Base-by-base conservation (phyloP, 2,888 invertebrate genomes). In the Leptarthrus brevirostris region DNA sequence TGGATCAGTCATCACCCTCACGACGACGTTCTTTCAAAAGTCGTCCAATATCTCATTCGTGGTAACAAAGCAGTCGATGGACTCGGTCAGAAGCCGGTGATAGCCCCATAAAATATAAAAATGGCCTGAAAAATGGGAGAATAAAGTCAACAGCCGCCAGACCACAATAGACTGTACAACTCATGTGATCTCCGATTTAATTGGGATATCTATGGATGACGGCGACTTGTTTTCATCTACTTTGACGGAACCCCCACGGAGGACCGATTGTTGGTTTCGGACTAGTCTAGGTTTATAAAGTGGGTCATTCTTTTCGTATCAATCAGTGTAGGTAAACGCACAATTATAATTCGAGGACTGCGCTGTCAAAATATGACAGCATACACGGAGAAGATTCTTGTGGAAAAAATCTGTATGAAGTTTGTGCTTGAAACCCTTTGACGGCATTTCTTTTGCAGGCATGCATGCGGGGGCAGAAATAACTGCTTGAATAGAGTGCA, bases 1-100 rank as follows among this genome's bases (percentile, higher is more conserved):
- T 36, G 64, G 24, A 18, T 49, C 64, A 64, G 64, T 64, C 64
- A 64, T 64, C 64, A 64, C 64, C 64, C 64, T 64, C 47, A 40
- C 47, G 24, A 44, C 40, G 24, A 44, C 40, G 44, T 64, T 64
- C 44, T 44, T 40, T 40, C 16, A 12, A 40, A 40, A 64, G 14
- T 64, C 64, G 47, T 40, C 24, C 64, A 44, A 64, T 64, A 64
- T 64, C 14, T 64, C 47, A 64, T 12, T 8, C 16, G 44, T 8
- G 26, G 16, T 8, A 4, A 47, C 47, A 44, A 64, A 64, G 44
- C 61, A 2, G 22, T 18, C 64, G 26, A 44, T 44, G 44, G 8
- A 14, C 44, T 20, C 20, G 44, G n/a, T 24, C 64, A 47, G 64
- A 64, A 64, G 64, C 64, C 64, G 64, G 24, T 47, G 64, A 64